A percentile compares a stretch with the other conserved stretches of the same genome.
Evolutionary conservation across 2,113 vertebrate genomes (phyloP).

Genomic region (Sinocyclocheilus anshuiensis): DNA sequence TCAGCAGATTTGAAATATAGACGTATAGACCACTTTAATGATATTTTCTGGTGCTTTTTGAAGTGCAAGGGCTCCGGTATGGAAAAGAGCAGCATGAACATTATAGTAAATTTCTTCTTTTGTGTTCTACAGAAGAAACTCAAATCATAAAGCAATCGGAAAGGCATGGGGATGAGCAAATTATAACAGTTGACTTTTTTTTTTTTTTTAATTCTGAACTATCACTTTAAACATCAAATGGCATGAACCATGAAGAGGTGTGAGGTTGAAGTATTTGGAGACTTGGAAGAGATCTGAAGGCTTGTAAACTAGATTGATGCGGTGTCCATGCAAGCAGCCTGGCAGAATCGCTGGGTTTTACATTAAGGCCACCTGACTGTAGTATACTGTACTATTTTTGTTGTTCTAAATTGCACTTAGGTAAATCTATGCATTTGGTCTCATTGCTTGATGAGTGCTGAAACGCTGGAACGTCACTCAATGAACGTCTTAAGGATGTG

Average conservation of each 20-base stretch:
- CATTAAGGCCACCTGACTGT: not conserved
- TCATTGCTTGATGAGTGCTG: slow-evolving; percentile 25
- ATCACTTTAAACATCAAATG: not conserved
- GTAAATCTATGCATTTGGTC: slow-evolving; percentile 24
- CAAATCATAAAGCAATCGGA: not conserved
- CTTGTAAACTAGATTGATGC: not conserved
- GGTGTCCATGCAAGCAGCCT: not conserved
- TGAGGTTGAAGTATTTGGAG: not conserved
- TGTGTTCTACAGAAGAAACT: not conserved
- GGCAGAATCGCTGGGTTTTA: not conserved
- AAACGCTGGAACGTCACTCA: not conserved
- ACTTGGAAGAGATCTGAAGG: not conserved
- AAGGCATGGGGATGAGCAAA: not conserved
- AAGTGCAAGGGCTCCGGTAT: not conserved
- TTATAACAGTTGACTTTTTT: not conserved
- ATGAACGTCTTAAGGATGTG: not conserved
- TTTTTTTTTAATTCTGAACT: not conserved
- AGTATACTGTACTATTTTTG: not conserved
- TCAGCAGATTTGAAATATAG: not conserved
- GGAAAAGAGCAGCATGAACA: not conserved
- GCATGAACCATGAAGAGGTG: not conserved
- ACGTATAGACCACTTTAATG: not conserved
- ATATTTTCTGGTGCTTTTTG: not conserved
- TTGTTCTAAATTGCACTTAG: slow-evolving; percentile 18
- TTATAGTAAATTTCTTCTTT: not conserved